Evolutionary conservation across 2,888 invertebrate species (phyloP).

Genomic region (Diloba caeruleocephala): DNA sequence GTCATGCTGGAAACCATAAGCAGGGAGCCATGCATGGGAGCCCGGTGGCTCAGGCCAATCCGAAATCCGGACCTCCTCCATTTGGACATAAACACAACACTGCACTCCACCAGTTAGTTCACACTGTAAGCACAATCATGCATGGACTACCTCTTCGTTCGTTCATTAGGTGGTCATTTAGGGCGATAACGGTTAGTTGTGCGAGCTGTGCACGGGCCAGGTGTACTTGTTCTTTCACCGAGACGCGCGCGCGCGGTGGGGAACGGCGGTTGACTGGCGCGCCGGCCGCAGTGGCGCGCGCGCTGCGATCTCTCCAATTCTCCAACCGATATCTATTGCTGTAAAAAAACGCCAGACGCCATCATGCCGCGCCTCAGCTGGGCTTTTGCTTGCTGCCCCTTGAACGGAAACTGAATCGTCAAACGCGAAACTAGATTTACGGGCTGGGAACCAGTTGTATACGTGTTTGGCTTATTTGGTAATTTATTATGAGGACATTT

Average conservation of each 20-base stretch:
- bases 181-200: constrained; percentile 85
- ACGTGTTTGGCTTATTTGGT: constrained; percentile 56
- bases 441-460: constrained; percentile 64
- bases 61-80: constrained; percentile 91
- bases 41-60: constrained; percentile 92
- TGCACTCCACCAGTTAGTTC: constrained; percentile 81
- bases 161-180: constrained; percentile 87
- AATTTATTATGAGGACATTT: constrained; percentile 59
- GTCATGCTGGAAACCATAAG: constrained; percentile 93
- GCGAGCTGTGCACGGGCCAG: constrained; percentile 55
- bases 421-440: constrained; percentile 72
- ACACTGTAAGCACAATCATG: constrained; percentile 84
- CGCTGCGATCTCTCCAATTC: constrained; percentile 82
- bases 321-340: constrained; percentile 72
- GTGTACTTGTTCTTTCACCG: constrained; percentile 46
- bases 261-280: constrained; percentile 79
- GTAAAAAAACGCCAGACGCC: constrained; percentile 68
- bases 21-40: constrained; percentile 94
- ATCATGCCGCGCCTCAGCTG: constrained; percentile 64
- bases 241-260: constrained; percentile 78
- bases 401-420: constrained; percentile 69
- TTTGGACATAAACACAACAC: constrained; percentile 84
- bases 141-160: constrained; percentile 85
- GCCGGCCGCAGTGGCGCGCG: constrained; percentile 67
- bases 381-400: constrained; percentile 65